Evolutionary conservation across 2,797 vertebrate genomes (phyloP), one percentile per base, ranked within the genome.

Genomic region (Anguilla obscura): DNA sequence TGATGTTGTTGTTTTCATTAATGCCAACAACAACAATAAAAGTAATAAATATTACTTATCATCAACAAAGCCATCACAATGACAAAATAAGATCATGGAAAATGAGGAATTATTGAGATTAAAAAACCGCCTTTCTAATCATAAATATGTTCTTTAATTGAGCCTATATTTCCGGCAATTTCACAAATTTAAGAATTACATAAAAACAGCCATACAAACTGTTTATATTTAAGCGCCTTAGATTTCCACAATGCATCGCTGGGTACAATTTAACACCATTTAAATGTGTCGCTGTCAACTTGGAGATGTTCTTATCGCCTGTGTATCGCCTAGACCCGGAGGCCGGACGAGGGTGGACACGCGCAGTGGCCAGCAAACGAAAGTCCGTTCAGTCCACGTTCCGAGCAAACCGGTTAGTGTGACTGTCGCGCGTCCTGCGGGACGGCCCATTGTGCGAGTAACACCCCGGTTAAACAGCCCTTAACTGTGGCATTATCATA

Each of bases 381-480:
- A 89, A 80, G 86, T 93, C 94, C 86, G 89, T 89, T 92, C 91
- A 85, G 90, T 91, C 91, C 93, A 94, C 93, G 89, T 93, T 94
- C 91, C 90, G 92, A 66, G 86, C 91, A 91, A 50, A 86, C 87
- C 86, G 85, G 33, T 79, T 45, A 40, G 89, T 74, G 93, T 89
- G 90, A 90, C 89, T 90, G 76, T 87, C 92, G 93, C 92, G 92
- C 88, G 94, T 95, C 95, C 94, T 93, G 90, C 92, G 94, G 95
- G 95, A 95, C 94, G 90, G 90, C 93, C 93, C 93, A 89, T 93
- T 94, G 93, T 93, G 90, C 89, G 91, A 58, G 89, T 90, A 88
- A 94, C 92, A 93, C 90, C 91, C 89, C 92, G 92, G 93, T 95
- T 94, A 94, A 96, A 95, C 94, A 94, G 93, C 91, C 94, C 92